Evolutionary conservation across 2,113 vertebrate genomes (phyloP).

Genomic region (Siniperca knerii): DNA sequence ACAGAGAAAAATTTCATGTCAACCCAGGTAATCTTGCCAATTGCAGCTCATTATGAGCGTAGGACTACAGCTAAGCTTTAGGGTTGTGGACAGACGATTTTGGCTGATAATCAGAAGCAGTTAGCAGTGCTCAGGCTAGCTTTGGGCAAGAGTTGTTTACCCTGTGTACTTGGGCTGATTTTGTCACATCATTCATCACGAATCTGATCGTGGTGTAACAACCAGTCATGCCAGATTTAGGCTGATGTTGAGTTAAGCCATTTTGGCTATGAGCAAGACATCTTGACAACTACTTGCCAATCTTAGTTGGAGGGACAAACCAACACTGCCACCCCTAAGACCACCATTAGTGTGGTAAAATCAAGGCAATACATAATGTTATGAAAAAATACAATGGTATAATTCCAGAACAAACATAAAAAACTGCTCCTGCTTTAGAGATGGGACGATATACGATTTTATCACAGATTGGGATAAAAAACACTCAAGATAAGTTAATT

Average conservation of each 20-base stretch:
- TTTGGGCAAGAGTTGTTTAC: not conserved
- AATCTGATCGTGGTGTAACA: not conserved
- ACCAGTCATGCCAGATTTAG: not conserved
- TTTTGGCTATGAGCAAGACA: not conserved
- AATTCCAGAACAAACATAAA: too few species aligned
- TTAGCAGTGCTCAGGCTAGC: not conserved
- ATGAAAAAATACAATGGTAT: too few species aligned
- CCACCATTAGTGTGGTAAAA: not conserved
- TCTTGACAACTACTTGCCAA: not conserved
- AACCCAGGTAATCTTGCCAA: not conserved
- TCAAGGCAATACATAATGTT: not conserved
- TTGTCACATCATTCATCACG: slow-evolving; percentile 4
- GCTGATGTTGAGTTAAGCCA: not conserved
- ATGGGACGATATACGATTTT: too few species aligned
- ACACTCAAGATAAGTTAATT: too few species aligned
- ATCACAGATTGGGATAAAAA: too few species aligned
- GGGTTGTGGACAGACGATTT: not conserved
- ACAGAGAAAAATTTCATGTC: not conserved
- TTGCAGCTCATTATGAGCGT: not conserved
- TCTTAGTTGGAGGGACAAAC: not conserved
- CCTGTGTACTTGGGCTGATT: not conserved
- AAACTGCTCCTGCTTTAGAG: not conserved
- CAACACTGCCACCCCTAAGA: not conserved
- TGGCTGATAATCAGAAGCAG: not conserved
- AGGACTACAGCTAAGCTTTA: not conserved